phyloP scores from a whole-genome alignment of 2,113 vertebrate species.

The Sturnira hondurensis region DNA sequence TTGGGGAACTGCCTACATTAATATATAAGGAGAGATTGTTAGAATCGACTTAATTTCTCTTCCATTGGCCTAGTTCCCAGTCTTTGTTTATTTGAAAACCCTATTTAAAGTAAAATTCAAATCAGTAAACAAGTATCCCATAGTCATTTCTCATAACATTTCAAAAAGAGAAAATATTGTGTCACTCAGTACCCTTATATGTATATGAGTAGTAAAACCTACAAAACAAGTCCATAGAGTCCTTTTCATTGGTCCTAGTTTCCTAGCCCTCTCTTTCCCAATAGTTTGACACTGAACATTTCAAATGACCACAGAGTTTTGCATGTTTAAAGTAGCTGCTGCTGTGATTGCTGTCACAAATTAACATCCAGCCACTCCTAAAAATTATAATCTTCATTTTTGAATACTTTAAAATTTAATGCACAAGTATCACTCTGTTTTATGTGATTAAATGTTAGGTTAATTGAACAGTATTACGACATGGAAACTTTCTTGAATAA shows the following conservation, averaged over 20 bases:
- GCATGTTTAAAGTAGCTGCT: not conserved
- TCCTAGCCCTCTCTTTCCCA: not conserved
- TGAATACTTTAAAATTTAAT: not conserved
- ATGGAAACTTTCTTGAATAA: not conserved
- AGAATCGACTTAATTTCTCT: not conserved
- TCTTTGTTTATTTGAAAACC: not conserved
- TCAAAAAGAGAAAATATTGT: not conserved
- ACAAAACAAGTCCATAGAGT: not conserved
- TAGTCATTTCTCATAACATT: not conserved
- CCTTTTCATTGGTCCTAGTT: not conserved
- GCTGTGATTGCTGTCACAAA: not conserved
- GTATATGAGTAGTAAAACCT: not conserved
- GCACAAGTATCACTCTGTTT: not conserved
- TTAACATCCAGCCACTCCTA: not conserved
- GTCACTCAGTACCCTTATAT: not conserved
- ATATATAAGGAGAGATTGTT: not conserved
- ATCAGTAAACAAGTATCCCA: not conserved
- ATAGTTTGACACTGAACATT: not conserved
- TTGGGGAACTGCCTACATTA: not conserved
- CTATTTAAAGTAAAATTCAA: not conserved
- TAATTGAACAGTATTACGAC: not conserved
- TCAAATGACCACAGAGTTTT: not conserved
- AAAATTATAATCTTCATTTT: not conserved
- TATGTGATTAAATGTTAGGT: not conserved
- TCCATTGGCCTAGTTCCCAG: not conserved